Percentiles rank a stretch among this genome's conserved stretches.
Conservation (phyloP, 2,888 invertebrate species). For the Salpingus planirostris region DNA sequence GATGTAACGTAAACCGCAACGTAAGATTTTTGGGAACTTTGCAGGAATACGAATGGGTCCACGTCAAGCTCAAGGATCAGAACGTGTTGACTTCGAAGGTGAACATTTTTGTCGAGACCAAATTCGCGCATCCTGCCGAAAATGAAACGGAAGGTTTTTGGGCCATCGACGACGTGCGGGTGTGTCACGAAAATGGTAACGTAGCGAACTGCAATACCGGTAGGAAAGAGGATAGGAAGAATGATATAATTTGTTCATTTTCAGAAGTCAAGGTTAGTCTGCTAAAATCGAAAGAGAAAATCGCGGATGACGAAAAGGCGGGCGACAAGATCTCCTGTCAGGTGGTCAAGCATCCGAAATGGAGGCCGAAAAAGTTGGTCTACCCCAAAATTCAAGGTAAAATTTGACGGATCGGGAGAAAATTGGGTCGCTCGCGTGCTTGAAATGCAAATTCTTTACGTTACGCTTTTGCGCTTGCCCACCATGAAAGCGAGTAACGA, state of each 20-base stretch:
- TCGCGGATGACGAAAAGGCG: slow-evolving; percentile 11
- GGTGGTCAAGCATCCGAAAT: slow-evolving; percentile 25
- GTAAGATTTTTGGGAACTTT: too few relatives aligned
- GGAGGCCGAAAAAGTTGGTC: slow-evolving; percentile 24
- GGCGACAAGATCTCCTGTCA: slow-evolving; percentile 26
- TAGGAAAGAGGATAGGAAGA: neutral
- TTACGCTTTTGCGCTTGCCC: too few relatives aligned
- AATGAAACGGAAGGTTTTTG: slow-evolving; percentile 28
- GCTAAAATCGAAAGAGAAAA: slow-evolving; percentile 19
- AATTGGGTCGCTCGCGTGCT: too few relatives aligned
- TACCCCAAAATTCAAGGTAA: slow-evolving; percentile 26
- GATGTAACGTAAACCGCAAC: too few relatives aligned
- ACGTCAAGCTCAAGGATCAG: slow-evolving; percentile 29
- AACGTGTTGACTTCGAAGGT: slow-evolving; percentile 26
- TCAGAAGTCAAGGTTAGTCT: slow-evolving; percentile 29
- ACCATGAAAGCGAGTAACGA: too few relatives aligned
- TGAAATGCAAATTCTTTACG: too few relatives aligned
- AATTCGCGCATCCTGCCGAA: slow-evolving; percentile 17
- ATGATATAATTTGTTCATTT: slow-evolving; percentile 13
- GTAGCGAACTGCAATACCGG: too few relatives aligned
- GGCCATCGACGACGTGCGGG: slow-evolving; percentile 34
- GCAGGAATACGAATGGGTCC: slow-evolving; percentile 28
- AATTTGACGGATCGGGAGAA: too few relatives aligned
- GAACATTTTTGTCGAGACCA: slow-evolving; percentile 33
- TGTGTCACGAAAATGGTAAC: slow-evolving; percentile 34